Evolutionary conservation across 2,113 vertebrate species (phyloP).

Genomic region (Pycnonotus jocosus): DNA sequence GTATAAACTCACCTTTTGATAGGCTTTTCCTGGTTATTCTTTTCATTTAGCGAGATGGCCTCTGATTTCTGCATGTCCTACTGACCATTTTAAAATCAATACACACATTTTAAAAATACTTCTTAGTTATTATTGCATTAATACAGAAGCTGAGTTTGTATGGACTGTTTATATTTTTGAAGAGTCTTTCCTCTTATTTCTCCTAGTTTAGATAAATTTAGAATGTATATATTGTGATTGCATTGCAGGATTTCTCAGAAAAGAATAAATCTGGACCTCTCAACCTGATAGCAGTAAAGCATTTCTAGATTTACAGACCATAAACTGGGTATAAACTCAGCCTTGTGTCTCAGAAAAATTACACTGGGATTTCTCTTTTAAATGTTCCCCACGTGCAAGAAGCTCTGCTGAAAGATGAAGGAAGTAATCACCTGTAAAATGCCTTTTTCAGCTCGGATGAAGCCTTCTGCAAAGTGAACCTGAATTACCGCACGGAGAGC

Average conservation of each 20-base stretch:
- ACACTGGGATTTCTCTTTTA: not conserved
- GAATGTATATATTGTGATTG: not conserved
- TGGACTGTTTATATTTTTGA: not conserved
- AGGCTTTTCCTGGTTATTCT: not conserved
- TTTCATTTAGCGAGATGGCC: not conserved
- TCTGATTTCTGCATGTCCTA: too few relatives aligned
- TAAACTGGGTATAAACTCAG: not conserved
- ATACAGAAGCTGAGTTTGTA: not conserved
- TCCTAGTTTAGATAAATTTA: not conserved
- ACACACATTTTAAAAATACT: not conserved
- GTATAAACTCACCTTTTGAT: not conserved
- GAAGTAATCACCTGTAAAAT: conserved; percentile 29
- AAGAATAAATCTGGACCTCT: not conserved
- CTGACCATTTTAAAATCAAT: not conserved
- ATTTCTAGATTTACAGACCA: not conserved
- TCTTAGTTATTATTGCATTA: not conserved
- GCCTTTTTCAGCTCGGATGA: conserved; percentile 85
- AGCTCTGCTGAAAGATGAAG: not conserved
- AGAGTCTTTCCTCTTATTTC: not conserved
- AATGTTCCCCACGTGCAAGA: conserved; percentile 1
- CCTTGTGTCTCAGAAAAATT: not conserved
- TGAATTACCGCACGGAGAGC: conserved; percentile 87
- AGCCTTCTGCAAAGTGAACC: conserved; percentile 90
- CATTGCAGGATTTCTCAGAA: not conserved
- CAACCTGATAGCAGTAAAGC: not conserved